Conservation (phyloP, 2,797 vertebrate genomes). For the Pantherophis vulpinus region DNA sequence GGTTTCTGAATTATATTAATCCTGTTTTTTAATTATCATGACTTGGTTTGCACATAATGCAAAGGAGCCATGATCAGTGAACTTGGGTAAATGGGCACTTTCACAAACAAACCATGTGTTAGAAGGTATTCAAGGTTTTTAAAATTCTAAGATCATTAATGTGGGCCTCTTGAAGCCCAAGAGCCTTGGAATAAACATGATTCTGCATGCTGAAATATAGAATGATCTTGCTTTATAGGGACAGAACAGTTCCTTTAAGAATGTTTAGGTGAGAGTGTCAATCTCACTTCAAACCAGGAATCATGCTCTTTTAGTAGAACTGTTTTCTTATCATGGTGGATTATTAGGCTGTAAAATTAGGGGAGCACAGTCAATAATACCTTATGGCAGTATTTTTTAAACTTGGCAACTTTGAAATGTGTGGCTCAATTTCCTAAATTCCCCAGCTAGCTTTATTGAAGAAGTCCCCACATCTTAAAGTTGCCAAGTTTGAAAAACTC, state of each 20-base stretch:
- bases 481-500: neutral
- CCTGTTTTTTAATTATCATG: neutral
- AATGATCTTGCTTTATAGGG: neutral
- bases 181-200: neutral
- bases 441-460: neutral
- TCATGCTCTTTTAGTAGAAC: neutral
- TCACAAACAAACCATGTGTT: neutral
- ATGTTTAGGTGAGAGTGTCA: neutral
- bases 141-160: neutral
- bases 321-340: neutral
- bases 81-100: neutral
- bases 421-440: neutral
- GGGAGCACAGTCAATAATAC: neutral
- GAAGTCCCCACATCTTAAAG: neutral
- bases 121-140: neutral
- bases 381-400: neutral
- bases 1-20: neutral
- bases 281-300: neutral
- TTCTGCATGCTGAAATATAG: neutral
- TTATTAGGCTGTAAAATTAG: neutral
- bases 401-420: neutral
- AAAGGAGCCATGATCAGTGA: neutral
- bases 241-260: neutral
- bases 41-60: neutral
- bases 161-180: neutral